Base-by-base conservation (phyloP, 2,888 invertebrate species). In the Ophioninae sp. region DNA sequence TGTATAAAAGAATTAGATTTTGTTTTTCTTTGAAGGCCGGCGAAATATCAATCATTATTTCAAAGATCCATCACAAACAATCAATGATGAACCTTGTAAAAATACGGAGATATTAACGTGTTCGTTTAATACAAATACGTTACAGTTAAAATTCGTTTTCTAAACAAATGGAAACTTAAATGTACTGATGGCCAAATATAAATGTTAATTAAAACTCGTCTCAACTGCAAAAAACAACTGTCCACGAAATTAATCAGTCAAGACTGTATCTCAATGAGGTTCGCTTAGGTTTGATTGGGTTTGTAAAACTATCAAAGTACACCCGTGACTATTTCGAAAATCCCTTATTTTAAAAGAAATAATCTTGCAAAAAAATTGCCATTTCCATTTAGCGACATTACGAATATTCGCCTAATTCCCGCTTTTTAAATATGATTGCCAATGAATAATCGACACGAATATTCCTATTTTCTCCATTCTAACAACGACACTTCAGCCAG, bases 391-490 rank as follows among this genome's bases (percentile, higher is more conserved):
- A 51, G 51, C 13, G 17, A 13, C 5, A 59, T 59, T 58, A 69
- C 69, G 37, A 30, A 30, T 30, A n/a, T 75, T 81, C 64, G 74
- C 37, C 56, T 41, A 17, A 13, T 51, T 13, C 13, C 51, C 13
- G 13, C 17, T 51, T 39, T 79, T 74, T 69, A 65, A 81, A 79
- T 81, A 63, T 51, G 37, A 59, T 59, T 59, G 63, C 75, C 67
- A 44, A 81, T 68, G 39, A 76, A 68, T 68, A 61, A 73, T 79
- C 72, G 72, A 79, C 72, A 76, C 58, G 68, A 78, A 2, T 72
- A 79, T 79, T 37, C 6, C 56, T 39, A 76, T 71, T 63, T 22
- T 65, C 74, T 73, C 22, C 30, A 77, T 44, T 23, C 64, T 37
- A 37, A 44, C 41, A 17, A 73, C 68, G 23, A 63, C 44, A 58